phyloP scores from a whole-genome alignment of 92 coral and sea anemone genomes.

The Epizoanthus scotinus region DNA sequence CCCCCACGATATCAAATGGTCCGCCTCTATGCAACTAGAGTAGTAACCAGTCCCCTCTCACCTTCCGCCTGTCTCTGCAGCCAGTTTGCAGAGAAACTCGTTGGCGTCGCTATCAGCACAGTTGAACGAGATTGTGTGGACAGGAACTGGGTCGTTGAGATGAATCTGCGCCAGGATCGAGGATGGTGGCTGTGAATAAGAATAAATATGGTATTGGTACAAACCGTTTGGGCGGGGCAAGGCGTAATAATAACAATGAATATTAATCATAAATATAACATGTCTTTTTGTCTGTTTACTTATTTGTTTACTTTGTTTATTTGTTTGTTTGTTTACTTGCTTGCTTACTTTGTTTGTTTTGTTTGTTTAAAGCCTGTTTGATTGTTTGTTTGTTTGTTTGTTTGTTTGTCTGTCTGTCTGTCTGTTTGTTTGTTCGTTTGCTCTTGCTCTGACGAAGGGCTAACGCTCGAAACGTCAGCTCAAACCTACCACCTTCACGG shows the following conservation, averaged over 20 bases:
- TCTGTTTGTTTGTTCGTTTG: too few species aligned
- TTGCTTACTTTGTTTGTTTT: too few species aligned
- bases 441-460: too few species aligned
- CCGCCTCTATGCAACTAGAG: too few species aligned
- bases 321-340: too few species aligned
- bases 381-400: too few species aligned
- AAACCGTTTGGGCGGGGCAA: not conserved
- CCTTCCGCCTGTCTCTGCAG: conserved; percentile 92
- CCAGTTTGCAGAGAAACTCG: conserved; percentile 89
- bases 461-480: too few species aligned
- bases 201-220: not conserved
- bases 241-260: not conserved
- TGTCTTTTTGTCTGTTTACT: not conserved
- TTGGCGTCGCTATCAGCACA: conserved; percentile 97
- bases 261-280: not conserved
- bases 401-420: too few species aligned
- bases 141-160: conserved; percentile 91
- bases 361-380: not conserved
- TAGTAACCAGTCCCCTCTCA: conserved; percentile 22
- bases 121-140: conserved; percentile 98
- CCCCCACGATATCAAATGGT: too few species aligned
- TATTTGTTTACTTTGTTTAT: too few species aligned
- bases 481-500: too few species aligned
- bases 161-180: conserved; percentile 95
- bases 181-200: conserved; percentile 83